Conservation (phyloP, 2,113 vertebrate species). For the Pheucticus melanocephalus region DNA sequence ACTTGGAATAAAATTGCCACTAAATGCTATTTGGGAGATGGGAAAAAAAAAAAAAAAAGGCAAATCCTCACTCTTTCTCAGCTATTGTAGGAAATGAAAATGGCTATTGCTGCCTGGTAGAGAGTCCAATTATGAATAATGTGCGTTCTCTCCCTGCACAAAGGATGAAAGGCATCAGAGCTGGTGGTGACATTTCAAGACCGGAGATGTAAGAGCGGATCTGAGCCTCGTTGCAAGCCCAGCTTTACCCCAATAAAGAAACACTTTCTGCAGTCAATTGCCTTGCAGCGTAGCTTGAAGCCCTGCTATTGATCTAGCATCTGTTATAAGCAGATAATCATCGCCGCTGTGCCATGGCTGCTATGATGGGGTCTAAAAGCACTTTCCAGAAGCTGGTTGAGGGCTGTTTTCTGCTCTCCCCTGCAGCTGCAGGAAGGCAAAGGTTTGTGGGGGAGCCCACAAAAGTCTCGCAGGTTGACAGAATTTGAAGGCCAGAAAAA, state of each 20-base stretch:
- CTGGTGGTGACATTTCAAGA: constrained; percentile 55
- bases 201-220: constrained; percentile 24
- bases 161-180: constrained; percentile 57
- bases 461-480: background rate
- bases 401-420: constrained; percentile 13
- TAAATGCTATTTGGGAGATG: constrained; percentile 12
- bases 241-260: constrained; percentile 45
- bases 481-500: background rate
- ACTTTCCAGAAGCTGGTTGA: constrained; percentile 10
- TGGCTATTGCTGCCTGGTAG: background rate
- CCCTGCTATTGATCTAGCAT: constrained; percentile 46
- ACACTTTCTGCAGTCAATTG: constrained; percentile 42
- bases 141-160: constrained; percentile 9
- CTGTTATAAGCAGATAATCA: constrained; percentile 48
- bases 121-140: constrained; percentile 41
- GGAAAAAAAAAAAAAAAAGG: background rate
- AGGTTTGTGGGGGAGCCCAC: background rate
- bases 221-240: background rate
- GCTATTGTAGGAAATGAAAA: constrained; percentile 21
- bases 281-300: constrained; percentile 48
- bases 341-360: background rate
- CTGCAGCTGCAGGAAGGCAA: background rate
- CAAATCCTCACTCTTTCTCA: constrained; percentile 7
- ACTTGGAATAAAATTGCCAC: constrained; percentile 26
- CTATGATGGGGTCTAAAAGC: constrained; percentile 13